Percentiles rank a stretch among this genome's conserved stretches.
These are phyloP conservation scores for Macaria notata DNA, from an alignment of 2,888 invertebrate genomes.

Conservation along the genomic window DNA sequence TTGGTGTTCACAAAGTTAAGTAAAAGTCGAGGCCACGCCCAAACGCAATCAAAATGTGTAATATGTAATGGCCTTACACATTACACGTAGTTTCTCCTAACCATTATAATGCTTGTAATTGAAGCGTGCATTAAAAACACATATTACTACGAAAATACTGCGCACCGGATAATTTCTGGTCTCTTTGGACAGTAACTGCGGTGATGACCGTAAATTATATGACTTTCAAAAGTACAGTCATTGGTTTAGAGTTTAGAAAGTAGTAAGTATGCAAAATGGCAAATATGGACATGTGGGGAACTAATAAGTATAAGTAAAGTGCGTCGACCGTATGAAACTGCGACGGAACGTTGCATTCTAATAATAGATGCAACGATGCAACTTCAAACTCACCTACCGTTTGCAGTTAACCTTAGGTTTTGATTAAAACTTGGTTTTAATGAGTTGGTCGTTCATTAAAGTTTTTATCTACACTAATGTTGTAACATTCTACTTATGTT, in stretches of 20 bases:
- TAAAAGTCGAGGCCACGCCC: constrained; percentile 14
- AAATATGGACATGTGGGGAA: constrained; percentile 38
- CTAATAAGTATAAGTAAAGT: constrained; percentile 40
- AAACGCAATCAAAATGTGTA: constrained; percentile 13
- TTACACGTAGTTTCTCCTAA: constrained; percentile 16
- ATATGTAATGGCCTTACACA: constrained; percentile 18
- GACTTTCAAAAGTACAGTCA: constrained; percentile 17
- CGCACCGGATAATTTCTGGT: constrained; percentile 5
- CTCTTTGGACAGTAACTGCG: not conserved
- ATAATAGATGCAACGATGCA: constrained; percentile 54
- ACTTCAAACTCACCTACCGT: constrained; percentile 31
- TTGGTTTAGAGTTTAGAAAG: constrained; percentile 23
- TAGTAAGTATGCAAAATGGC: constrained; percentile 34
- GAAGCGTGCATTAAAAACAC: constrained; percentile 17
- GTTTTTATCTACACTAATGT: too few relatives aligned
- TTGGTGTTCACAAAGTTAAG: constrained; percentile 18
- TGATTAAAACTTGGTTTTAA: too few relatives aligned
- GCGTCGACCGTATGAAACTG: constrained; percentile 58
- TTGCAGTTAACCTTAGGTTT: constrained; percentile 34
- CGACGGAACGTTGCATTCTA: constrained; percentile 53
- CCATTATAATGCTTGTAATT: constrained; percentile 27
- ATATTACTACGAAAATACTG: constrained; percentile 12
- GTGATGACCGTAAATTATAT: constrained; percentile 6
- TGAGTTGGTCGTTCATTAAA: too few relatives aligned
- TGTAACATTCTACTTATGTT: too few relatives aligned